phyloP scores from a whole-genome alignment of 2,113 vertebrate genomes.

The Mungos mungo region DNA sequence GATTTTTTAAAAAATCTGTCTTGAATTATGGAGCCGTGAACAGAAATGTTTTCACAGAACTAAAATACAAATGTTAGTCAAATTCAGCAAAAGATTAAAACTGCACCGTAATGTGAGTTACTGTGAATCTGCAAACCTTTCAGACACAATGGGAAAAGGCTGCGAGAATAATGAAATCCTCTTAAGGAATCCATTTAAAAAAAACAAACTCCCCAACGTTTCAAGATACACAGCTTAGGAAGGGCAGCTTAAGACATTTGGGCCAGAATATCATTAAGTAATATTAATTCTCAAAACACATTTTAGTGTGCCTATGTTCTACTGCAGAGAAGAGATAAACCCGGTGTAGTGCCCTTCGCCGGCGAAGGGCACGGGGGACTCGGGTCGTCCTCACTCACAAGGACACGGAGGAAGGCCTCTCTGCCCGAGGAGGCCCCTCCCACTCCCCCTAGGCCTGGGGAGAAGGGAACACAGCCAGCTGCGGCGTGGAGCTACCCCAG shows the following conservation, averaged over 20 bases:
- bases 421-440: background rate
- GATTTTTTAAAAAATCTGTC: background rate
- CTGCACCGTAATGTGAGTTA: background rate
- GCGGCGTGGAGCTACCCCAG: background rate
- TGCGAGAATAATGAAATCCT: background rate
- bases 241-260: background rate
- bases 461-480: background rate
- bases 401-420: too few relatives aligned
- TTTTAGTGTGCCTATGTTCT: background rate
- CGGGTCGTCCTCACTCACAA: background rate
- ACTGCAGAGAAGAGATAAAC: background rate
- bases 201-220: background rate
- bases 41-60: background rate
- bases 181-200: background rate
- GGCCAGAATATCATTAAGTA: background rate
- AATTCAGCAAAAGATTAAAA: slow-evolving; percentile 18
- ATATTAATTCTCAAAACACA: background rate
- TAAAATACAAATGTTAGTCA: background rate
- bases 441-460: rapidly evolving
- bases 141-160: background rate
- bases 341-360: background rate
- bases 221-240: background rate
- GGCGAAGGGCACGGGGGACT: rapidly evolving
- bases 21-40: background rate
- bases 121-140: background rate